Conservation (phyloP, 1,140 invertebrate species). For the Druon quercuslanigerum region DNA sequence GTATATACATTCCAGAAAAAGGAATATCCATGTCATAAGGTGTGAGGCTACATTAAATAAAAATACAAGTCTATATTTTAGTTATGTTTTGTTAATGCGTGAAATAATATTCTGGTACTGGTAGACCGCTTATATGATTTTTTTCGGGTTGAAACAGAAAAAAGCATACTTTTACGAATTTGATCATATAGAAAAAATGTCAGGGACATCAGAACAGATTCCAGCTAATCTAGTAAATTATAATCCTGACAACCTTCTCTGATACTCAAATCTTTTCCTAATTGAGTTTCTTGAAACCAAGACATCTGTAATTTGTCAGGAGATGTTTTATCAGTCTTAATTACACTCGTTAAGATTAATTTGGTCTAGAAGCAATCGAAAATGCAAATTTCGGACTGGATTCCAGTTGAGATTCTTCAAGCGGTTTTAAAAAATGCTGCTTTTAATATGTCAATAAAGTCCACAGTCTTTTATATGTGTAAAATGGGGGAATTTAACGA, state of each 20-base stretch:
- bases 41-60: too few species aligned
- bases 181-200: not conserved
- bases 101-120: too few species aligned
- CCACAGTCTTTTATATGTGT: not conserved
- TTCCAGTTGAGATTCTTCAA: not conserved
- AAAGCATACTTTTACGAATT: too few species aligned
- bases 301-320: not conserved
- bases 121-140: too few species aligned
- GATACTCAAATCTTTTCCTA: conserved; percentile 1
- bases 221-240: not conserved
- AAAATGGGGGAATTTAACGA: conserved; percentile 1
- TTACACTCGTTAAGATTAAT: conserved; percentile 20
- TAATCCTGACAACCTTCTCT: not conserved
- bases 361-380: conserved; percentile 1
- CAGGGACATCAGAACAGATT: not conserved
- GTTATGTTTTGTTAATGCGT: too few species aligned
- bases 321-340: conserved; percentile 25
- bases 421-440: conserved; percentile 3
- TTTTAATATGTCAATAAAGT: conserved; percentile 27
- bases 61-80: too few species aligned
- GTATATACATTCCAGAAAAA: too few species aligned
- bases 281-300: not conserved
- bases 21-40: too few species aligned
- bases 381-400: not conserved
- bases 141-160: too few species aligned